Base-by-base conservation (phyloP, 2,888 invertebrate genomes). In the Hyppa rectilinea region DNA sequence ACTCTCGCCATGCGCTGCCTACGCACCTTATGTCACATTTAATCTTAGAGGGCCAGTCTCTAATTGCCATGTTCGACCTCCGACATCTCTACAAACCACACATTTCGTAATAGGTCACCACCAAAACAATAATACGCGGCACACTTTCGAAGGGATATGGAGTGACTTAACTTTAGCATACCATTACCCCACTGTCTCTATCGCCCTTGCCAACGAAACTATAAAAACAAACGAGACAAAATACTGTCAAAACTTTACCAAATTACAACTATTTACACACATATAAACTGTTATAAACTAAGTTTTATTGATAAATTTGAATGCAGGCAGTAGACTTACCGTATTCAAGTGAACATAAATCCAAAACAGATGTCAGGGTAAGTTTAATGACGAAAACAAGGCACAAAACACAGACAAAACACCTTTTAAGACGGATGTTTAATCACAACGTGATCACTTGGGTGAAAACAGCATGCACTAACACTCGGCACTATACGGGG, bases 301-400 rank as follows among this genome's bases (percentile, higher is more conserved):
- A 76, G 74, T 82, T 82, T 77, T 73, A 64, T 36, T 31, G 20
- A 60, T 68, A 75, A 74, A 69, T 53, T 59, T 76, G 63, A 74
- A 76, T 66, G 66, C 58, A 78, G 55, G 52, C 43, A 62, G 58
- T 58, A 29, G 76, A 92, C 95, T 94, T 88, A 95, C 95, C 94
- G 93, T 91, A 86, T 85, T 91, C 91, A 93, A 93, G 91, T 91
- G 92, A 92, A 93, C 95, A 95, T 95, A 95, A 94, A 95, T 95
- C 95, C 95, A 94, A 95, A 92, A 93, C 88, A 91, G 87, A 90
- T 87, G 88, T 87, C 91, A 90, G 89, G 85, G 83, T 85, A 87
- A 90, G 89, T 89, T 89, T 92, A 91, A 91, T 89, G 88, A 87
- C 85, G 89, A 94, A 94, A 95, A 95, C 95, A 95, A 92, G 92